These are phyloP conservation scores for Drosophila neotestacea DNA, from an alignment of 2,888 invertebrate species.

Conservation along the genomic window DNA sequence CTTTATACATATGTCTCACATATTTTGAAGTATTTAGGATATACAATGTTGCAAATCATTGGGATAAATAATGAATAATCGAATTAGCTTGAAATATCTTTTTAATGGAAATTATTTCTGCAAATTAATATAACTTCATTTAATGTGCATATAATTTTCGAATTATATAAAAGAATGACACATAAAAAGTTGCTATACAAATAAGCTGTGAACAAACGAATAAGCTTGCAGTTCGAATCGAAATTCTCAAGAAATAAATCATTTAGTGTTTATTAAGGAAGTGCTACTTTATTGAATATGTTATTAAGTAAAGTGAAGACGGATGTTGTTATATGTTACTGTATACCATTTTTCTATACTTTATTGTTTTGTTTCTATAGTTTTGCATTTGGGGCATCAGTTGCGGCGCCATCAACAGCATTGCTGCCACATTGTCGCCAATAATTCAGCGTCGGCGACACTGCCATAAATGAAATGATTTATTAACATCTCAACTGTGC, in stretches of 20 bases:
- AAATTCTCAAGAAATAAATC: not conserved
- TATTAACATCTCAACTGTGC: slow-evolving; percentile 52
- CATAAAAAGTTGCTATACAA: too few species aligned
- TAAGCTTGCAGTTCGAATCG: not conserved
- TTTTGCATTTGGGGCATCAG: slow-evolving; percentile 29
- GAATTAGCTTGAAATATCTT: too few species aligned
- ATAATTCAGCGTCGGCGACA: slow-evolving; percentile 61
- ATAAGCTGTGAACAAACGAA: not conserved
- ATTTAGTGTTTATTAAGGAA: not conserved
- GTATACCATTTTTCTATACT: slow-evolving; percentile 1
- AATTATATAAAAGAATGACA: too few species aligned
- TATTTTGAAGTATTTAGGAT: too few species aligned
- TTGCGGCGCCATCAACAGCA: slow-evolving; percentile 32
- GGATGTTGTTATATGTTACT: slow-evolving; percentile 23
- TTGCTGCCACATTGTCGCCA: slow-evolving; percentile 77
- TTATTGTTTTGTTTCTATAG: slow-evolving; percentile 5
- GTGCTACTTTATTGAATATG: slow-evolving; percentile 2
- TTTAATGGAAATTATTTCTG: too few species aligned
- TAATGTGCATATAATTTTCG: too few species aligned
- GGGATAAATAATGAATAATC: too few species aligned
- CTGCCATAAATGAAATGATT: slow-evolving; percentile 73
- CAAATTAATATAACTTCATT: too few species aligned
- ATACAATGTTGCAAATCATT: too few species aligned
- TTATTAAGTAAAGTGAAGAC: slow-evolving; percentile 1
- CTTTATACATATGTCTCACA: too few species aligned